A percentile compares a stretch with the other conserved stretches of the same genome.
Conservation (phyloP, 2,113 vertebrate genomes). For the Lates calcarifer region DNA sequence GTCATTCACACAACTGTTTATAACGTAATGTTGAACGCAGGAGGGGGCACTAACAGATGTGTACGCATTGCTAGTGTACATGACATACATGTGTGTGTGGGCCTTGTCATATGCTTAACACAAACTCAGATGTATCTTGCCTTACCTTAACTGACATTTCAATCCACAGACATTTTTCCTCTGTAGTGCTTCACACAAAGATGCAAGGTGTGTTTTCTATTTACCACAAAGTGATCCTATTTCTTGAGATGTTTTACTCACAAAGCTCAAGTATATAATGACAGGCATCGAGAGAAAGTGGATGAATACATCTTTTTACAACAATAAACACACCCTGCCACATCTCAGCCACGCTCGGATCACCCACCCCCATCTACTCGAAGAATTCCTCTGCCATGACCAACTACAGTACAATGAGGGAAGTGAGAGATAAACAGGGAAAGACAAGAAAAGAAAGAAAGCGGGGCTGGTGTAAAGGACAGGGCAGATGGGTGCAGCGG, state of each 20-base stretch:
- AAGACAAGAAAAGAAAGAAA: slow-evolving; percentile 53
- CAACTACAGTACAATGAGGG: slow-evolving; percentile 49
- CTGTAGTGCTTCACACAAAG: not conserved
- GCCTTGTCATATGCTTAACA: not conserved
- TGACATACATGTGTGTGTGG: not conserved
- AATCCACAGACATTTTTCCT: not conserved
- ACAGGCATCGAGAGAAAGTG: slow-evolving; percentile 33
- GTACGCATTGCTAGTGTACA: not conserved
- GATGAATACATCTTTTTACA: slow-evolving; percentile 46
- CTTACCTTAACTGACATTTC: not conserved
- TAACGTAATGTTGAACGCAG: not conserved
- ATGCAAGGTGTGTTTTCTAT: not conserved
- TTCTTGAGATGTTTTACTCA: slow-evolving; percentile 1
- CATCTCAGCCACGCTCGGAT: slow-evolving; percentile 27
- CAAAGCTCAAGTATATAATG: slow-evolving; percentile 15
- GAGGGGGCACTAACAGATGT: not conserved
- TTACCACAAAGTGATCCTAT: not conserved
- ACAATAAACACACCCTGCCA: slow-evolving; percentile 46
- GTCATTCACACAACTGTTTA: slow-evolving; percentile 5
- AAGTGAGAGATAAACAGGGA: slow-evolving; percentile 58
- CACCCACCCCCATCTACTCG: slow-evolving; percentile 17
- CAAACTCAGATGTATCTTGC: not conserved
- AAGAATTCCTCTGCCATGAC: slow-evolving; percentile 62
- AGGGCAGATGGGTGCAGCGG: not conserved
- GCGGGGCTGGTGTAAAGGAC: slow-evolving; percentile 4